Base-by-base conservation (phyloP, 2,888 invertebrate species). In the Torymus auratus region DNA sequence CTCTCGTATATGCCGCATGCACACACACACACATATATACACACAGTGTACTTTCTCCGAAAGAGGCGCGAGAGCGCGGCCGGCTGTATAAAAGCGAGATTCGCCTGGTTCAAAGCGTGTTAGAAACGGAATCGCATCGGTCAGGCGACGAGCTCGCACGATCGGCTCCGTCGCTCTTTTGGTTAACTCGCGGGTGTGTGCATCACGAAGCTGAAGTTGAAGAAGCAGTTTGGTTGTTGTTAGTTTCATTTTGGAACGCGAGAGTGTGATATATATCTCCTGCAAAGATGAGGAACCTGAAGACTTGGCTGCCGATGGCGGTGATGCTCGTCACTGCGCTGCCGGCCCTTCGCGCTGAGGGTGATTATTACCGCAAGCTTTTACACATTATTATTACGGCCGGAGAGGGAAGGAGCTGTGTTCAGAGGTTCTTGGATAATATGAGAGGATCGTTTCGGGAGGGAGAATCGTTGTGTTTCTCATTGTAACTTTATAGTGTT, bases 31-130 rank as follows among this genome's bases (percentile, higher is more conserved):
- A n/a, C 2, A 14, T 65, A 41, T 64, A 41, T 55, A 28, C 61
- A 12, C 28, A 23, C 17, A 4, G 11, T 73, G 71, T 74, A 91
- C 91, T 91, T 91, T 91, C 91, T 91, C 91, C 90, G 85, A 91
- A 91, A 91, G 90, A 90, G 52, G 41, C 41, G 83, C 41, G 41
- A 41, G 41, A 41, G 41, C 88, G 83, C 87, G 74, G 55, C 83
- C 86, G 88, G 88, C 90, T 90, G 90, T 90, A 90, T 91, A 90
- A 89, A 91, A 90, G 89, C 88, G 86, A 88, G 88, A 88, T 89
- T 86, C 87, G 83, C 87, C 85, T 85, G 87, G 87, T 89, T 89
- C 88, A 87, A 89, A 88, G 87, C 88, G 89, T 86, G 90, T 91
- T 89, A 90, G 90, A 81, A 78, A 90, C 88, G 86, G 88, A 88